phyloP scores from a whole-genome alignment of 2,888 invertebrate species.

The Branchipolynoe longqiensis region DNA sequence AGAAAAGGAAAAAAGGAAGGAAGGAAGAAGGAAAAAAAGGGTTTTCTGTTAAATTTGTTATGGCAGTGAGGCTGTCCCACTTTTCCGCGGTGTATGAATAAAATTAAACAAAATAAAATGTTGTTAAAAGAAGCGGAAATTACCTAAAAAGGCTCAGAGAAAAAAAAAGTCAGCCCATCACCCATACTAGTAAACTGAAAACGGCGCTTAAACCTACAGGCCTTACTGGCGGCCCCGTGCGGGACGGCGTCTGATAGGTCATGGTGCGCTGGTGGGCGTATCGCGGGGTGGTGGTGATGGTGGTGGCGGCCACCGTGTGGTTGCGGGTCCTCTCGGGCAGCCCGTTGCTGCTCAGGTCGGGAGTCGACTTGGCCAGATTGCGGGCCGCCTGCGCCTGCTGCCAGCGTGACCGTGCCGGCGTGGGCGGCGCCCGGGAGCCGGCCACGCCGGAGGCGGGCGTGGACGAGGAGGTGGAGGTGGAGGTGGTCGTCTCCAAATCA shows the following conservation, averaged over 20 bases:
- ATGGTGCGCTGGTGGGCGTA: slow-evolving; percentile 41
- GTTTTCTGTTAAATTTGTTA: no score
- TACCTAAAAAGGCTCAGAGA: no score
- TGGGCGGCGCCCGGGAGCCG: no score
- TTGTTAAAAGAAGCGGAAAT: no score
- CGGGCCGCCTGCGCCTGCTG: slow-evolving; percentile 36
- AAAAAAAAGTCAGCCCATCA: neutral
- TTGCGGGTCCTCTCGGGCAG: slow-evolving; percentile 3
- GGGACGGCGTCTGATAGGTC: slow-evolving; percentile 45
- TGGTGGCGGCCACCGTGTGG: neutral
- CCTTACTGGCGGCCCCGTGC: slow-evolving; percentile 68
- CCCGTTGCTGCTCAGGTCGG: slow-evolving; percentile 68
- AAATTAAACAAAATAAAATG: no score
- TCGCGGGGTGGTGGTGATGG: neutral
- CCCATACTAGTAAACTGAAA: neutral
- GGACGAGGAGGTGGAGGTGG: slow-evolving; percentile 67
- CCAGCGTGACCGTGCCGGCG: slow-evolving; percentile 62
- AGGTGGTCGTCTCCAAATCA: slow-evolving; percentile 56
- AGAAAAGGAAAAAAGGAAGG: no score
- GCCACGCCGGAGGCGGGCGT: slow-evolving; percentile 67
- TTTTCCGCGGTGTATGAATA: no score
- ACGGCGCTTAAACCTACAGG: slow-evolving; percentile 65
- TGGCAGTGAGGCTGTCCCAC: no score
- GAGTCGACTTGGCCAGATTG: slow-evolving; percentile 75
- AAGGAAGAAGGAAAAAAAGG: no score